Percentiles rank a stretch among this genome's conserved stretches.
Conservation (phyloP, 1,140 invertebrate genomes). For the Hypothenemus hampei region DNA sequence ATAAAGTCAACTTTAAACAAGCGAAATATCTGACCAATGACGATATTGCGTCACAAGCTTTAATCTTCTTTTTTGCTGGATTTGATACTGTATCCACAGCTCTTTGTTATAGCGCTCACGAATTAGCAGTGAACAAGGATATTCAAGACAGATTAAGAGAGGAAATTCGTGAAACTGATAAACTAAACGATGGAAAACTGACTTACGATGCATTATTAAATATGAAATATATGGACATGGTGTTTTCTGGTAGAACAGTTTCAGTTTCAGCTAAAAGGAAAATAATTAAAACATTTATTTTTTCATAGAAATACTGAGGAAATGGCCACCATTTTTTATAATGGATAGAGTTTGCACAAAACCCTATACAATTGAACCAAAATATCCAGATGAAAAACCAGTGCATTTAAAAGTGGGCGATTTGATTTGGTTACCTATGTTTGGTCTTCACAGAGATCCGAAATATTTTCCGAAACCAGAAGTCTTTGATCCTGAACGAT, state of each 20-base stretch:
- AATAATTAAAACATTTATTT: too few species aligned
- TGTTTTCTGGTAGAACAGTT: constrained; percentile 35
- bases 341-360: too few species aligned
- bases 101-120: constrained; percentile 41
- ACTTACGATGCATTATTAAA: constrained; percentile 33
- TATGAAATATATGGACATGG: constrained; percentile 40
- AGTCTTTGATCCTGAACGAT: too few species aligned
- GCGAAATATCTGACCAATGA: constrained; percentile 18
- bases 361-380: too few species aligned
- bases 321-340: too few species aligned
- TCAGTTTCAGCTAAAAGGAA: too few species aligned
- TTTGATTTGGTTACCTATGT: too few species aligned
- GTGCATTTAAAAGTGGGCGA: too few species aligned
- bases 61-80: constrained; percentile 60
- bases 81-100: constrained; percentile 52
- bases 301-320: too few species aligned
- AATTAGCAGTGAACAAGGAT: constrained; percentile 52
- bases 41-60: constrained; percentile 49
- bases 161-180: constrained; percentile 36
- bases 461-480: too few species aligned
- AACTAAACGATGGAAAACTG: constrained; percentile 23
- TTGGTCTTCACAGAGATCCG: too few species aligned
- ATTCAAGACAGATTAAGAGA: constrained; percentile 45
- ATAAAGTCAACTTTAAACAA: not conserved
- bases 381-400: too few species aligned